Evolutionary conservation across 1,140 invertebrate genomes (phyloP), one percentile per base, ranked within the genome.

Genomic region (Platyscapa corneri): DNA sequence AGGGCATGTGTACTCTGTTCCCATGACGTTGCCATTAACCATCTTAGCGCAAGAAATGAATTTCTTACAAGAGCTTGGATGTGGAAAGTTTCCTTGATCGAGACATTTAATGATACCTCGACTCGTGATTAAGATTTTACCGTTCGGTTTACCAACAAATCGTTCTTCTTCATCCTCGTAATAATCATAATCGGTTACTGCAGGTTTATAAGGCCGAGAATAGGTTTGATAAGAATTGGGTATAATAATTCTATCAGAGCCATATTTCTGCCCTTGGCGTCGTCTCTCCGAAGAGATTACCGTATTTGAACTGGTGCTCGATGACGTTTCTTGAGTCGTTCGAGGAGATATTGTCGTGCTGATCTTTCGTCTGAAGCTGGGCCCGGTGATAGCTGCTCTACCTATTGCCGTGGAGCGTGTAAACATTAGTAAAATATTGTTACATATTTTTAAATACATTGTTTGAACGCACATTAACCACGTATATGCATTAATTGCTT

Each of bases 1-100:
- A 0, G 97, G 97, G 90, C 97, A 98, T 0, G 97, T 96, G 91
- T 98, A 98, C 86, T 97, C 97, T 95, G 97, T 98, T 3, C 97
- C 97, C 0, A 97, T 91, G 0, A 97, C 94, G 34, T 95, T 94
- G 53, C 96, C 95, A 88, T 95, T 96, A 75, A 97, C 96, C 93
- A 97, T 96, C 90, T 95, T 95, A 0, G 97, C 96, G 90, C 97
- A 98, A 14, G 96, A 97, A 85, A 98, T 97, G 91, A 98, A 98
- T 91, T 97, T 97, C 91, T 96, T 96, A 91, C 97, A 98, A 1
- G 97, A 97, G 16, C 95, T 94, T 0, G 97, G 97, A 93, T 98
- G 97, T 0, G 97, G 96, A 92, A 97, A 98, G 90, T 97, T 97
- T 46, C 97, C 97, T 88, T 97, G 96, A 90, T 98, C 97, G 34